Base-by-base conservation (phyloP, 2,113 vertebrate genomes). In the Eurystomus gularis region DNA sequence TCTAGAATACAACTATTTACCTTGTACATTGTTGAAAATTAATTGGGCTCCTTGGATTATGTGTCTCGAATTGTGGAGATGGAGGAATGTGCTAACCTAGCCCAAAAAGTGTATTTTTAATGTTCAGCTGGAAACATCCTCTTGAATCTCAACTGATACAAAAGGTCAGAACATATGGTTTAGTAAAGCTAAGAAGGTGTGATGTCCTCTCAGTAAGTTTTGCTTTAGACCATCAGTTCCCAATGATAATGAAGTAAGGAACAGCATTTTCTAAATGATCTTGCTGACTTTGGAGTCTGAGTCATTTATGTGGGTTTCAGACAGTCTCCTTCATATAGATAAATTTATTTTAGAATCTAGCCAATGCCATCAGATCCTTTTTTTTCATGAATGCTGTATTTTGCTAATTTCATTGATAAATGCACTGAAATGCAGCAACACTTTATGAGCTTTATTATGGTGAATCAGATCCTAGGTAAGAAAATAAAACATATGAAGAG, bases 231-330 rank as follows among this genome's bases (percentile, higher is more conserved):
- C 29, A 4, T 72, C 52, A 44, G 64, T 70, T 93, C 16, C 17
- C 25, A 1, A 12, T 58, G 16, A 17, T 86, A 83, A 60, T 46
- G 24, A 82, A 88, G 52, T 9, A 80, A 40, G 9, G 10, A 81
- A 24, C 39, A 55, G 11, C 4, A 26, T 82, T 90, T 91, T 71
- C 23, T 58, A 48, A 87, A 61, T 3, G 1, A 9, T 46, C 12
- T 65, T 2, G 0, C 21, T 37, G n/a, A 70, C 49, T 66, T 49
- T n/a, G 9, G 23, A 80, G 6, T 54, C 28, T 0, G 0, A 42
- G 49, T 85, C 10, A 58, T 92, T 84, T 72, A 14, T 35, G 21
- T n/a, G 31, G 3, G 6, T 87, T 77, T 70, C 25, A 82, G 14
- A 40, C 35, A 79, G 14, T 79, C 51, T 71, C 28, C 8, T 87